Conservation (phyloP, 2,113 vertebrate species). For the Nansenia antarctica region DNA sequence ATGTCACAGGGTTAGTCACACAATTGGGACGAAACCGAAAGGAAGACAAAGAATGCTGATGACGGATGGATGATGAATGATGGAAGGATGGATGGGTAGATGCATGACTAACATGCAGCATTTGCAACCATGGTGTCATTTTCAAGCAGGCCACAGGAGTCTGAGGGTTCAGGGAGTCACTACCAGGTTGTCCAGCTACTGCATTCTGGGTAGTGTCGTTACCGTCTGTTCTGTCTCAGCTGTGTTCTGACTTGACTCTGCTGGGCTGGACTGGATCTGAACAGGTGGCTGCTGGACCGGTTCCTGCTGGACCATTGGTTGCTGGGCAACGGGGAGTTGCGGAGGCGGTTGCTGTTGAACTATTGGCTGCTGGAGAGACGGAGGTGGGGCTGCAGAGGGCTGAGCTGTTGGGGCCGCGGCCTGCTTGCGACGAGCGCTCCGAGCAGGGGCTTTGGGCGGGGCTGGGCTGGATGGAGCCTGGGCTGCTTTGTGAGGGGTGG, state of each 20-base stretch:
- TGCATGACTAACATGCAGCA: too few species aligned
- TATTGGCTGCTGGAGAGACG: conserved; percentile 10
- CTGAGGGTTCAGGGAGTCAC: conserved; percentile 53
- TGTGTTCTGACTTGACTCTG: conserved; percentile 50
- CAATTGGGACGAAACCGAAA: not conserved
- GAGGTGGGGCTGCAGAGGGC: not conserved
- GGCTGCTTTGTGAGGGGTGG: conserved; percentile 56
- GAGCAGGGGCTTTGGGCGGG: conserved; percentile 71
- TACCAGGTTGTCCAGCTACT: conserved; percentile 49
- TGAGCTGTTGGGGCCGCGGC: conserved; percentile 34
- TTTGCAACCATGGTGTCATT: too few species aligned
- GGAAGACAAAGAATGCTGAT: not conserved
- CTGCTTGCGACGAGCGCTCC: conserved; percentile 70
- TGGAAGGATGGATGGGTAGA: not conserved
- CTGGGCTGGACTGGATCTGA: conserved; percentile 29
- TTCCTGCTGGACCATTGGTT: conserved; percentile 27
- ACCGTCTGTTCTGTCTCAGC: conserved; percentile 55
- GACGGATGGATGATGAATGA: not conserved
- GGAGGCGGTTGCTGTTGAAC: conserved; percentile 18
- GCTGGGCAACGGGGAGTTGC: conserved; percentile 21
- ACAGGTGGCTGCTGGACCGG: conserved; percentile 37
- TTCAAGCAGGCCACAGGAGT: not conserved
- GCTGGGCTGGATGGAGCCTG: conserved; percentile 70
- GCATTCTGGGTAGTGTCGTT: conserved; percentile 79
- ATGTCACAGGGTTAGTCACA: not conserved